These are phyloP conservation scores for Phaenicophaeus curvirostris DNA, from an alignment of 2,797 vertebrate species.

Conservation along the genomic window DNA sequence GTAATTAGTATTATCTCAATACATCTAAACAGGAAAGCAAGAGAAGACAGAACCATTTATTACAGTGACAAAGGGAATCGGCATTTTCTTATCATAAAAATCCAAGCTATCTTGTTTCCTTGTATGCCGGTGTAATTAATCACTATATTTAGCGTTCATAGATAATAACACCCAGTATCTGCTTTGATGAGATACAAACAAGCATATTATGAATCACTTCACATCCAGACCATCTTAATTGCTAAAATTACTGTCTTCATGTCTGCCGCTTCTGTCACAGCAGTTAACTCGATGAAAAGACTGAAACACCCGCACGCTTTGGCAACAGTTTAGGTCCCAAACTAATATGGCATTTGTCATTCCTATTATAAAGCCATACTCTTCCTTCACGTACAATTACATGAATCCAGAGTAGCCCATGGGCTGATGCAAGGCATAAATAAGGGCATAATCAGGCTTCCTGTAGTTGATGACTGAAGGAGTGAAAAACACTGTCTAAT, in stretches of 20 bases:
- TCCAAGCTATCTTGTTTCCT: slow-evolving; percentile 69
- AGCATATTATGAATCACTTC: slow-evolving; percentile 59
- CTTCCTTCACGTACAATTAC: not conserved
- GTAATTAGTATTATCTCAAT: slow-evolving; percentile 64
- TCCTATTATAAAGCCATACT: not conserved
- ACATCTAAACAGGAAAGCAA: slow-evolving; percentile 59
- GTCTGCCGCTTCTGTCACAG: not conserved
- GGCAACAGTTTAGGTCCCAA: not conserved
- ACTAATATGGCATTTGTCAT: not conserved
- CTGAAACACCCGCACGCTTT: not conserved
- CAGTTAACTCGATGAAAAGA: not conserved
- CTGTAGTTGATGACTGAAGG: not conserved
- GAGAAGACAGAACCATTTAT: slow-evolving; percentile 61
- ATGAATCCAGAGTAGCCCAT: not conserved
- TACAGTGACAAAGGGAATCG: slow-evolving; percentile 65
- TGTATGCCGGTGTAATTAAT: slow-evolving; percentile 65
- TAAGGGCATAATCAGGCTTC: not conserved
- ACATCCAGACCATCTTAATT: slow-evolving; percentile 38
- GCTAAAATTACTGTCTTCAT: slow-evolving; percentile 33
- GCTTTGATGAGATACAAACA: slow-evolving; percentile 62
- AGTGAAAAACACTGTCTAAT: not conserved
- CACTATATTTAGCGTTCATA: slow-evolving; percentile 64
- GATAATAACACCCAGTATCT: slow-evolving; percentile 46
- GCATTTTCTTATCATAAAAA: slow-evolving; percentile 70
- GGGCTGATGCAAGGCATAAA: not conserved